phyloP scores from a whole-genome alignment of 1,140 invertebrate species.

The Nasonia giraulti region DNA sequence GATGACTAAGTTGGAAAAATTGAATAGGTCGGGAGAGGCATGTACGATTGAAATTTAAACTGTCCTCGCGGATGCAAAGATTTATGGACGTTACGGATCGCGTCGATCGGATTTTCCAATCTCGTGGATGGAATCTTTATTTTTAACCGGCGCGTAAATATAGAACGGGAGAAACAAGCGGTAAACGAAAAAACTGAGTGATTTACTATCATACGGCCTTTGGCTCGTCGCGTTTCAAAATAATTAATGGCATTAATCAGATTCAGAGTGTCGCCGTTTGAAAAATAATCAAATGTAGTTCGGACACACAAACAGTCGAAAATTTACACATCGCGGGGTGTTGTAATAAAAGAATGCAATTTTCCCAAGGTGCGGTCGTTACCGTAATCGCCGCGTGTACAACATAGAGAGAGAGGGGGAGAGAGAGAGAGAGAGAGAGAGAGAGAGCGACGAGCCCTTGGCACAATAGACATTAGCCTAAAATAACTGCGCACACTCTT shows the following conservation, averaged over 20 bases:
- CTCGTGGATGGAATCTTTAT: background rate
- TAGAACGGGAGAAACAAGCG: background rate
- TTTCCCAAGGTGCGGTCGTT: background rate
- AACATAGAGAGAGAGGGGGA: no score
- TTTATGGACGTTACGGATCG: background rate
- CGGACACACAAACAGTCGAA: no score
- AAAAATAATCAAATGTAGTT: no score
- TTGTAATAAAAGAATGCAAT: background rate
- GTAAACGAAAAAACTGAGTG: background rate
- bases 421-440: no score
- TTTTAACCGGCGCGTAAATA: background rate
- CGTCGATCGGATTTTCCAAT: no score
- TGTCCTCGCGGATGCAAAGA: background rate
- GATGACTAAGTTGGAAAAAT: conserved; percentile 32
- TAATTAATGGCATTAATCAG: background rate
- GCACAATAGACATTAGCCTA: conserved; percentile 12
- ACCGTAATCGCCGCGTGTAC: background rate
- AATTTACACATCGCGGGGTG: no score
- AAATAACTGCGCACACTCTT: background rate
- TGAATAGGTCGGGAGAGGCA: background rate
- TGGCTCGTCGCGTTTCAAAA: no score
- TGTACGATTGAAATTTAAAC: conserved; percentile 4
- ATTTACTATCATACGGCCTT: no score
- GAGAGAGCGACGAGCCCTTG: background rate
- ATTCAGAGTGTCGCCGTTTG: no score